Base-by-base conservation (phyloP, 2,797 vertebrate genomes). In the Melanotaenia boesemani region DNA sequence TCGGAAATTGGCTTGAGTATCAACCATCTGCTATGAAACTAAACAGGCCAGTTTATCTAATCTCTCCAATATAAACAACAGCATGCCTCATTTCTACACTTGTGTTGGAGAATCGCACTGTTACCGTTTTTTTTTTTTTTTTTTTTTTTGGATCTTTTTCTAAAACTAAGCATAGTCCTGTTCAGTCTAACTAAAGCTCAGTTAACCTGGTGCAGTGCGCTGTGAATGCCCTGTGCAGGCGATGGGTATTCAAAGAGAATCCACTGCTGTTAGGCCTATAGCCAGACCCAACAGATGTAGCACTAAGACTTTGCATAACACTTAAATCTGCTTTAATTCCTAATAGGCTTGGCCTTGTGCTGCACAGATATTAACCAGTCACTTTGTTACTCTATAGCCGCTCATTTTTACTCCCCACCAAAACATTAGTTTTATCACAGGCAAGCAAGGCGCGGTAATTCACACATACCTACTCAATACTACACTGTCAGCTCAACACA, bases 11-110 rank as follows among this genome's bases (percentile, higher is more conserved):
- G 94, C 94, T 96, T 94, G 92, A 95, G 93, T 91, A 93, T 93
- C 95, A 91, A 90, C 95, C 95, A 96, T 96, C 95, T 97, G 96
- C 95, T 94, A 95, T 89, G 94, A 94, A 93, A 93, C 95, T 93
- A 96, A 96, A 96, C 95, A 95, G 94, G 91, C 94, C 94, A 95
- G 93, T 96, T 95, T 96, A 96, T 96, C 95, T 96, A 96, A 96
- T 96, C 95, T 96, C 92, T 87, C 91, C 95, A 94, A 90, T 91
- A 94, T 96, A 96, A 97, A 96, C 95, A 97, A 91, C 94, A 95
- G 91, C 94, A 95, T 93, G 93, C 88, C 93, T 94, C 94, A 95
- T 96, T 94, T 95, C 95, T 95, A 85, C 93, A 95, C 93, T 95
- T 93, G 90, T 92, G 93, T 85, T 89, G 88, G 89, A 94, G 92